Evolutionary conservation across 1,140 invertebrate species (phyloP).

Genomic region (Scaptomyza montana): DNA sequence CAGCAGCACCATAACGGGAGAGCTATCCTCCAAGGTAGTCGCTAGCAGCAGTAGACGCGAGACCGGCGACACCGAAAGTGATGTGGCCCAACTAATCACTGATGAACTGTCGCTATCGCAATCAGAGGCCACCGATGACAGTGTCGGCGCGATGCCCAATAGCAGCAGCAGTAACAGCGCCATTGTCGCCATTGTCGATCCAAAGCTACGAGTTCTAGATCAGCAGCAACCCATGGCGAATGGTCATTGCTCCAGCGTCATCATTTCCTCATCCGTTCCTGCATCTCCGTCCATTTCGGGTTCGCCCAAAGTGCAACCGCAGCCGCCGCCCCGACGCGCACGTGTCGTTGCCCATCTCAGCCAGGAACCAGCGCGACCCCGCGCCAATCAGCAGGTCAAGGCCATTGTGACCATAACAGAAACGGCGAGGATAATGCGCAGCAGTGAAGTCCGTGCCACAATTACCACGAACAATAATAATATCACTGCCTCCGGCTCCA

Average conservation of each 20-base stretch:
- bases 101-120: constrained; percentile 79
- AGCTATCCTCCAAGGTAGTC: constrained; percentile 70
- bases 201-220: constrained; percentile 75
- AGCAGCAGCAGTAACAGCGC: constrained; percentile 73
- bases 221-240: constrained; percentile 46
- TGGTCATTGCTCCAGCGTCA: constrained; percentile 57
- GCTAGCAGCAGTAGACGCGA: constrained; percentile 78
- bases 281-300: constrained; percentile 7
- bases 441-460: constrained; percentile 23
- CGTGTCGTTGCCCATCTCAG: constrained; percentile 59
- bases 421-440: constrained; percentile 65
- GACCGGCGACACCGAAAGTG: constrained; percentile 80
- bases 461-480: background rate
- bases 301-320: constrained; percentile 56
- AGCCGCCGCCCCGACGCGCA: constrained; percentile 60
- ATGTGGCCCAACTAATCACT: constrained; percentile 79
- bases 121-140: constrained; percentile 82
- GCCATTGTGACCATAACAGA: constrained; percentile 66
- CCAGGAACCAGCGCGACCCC: constrained; percentile 53
- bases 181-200: constrained; percentile 25
- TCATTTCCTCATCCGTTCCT: background rate
- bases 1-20: constrained; percentile 78
- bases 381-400: constrained; percentile 56
- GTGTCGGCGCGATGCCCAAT: constrained; percentile 70
- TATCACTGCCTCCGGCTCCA: background rate